These are phyloP conservation scores for Spodoptera exigua DNA, from an alignment of 2,888 invertebrate species.

Conservation along the genomic window DNA sequence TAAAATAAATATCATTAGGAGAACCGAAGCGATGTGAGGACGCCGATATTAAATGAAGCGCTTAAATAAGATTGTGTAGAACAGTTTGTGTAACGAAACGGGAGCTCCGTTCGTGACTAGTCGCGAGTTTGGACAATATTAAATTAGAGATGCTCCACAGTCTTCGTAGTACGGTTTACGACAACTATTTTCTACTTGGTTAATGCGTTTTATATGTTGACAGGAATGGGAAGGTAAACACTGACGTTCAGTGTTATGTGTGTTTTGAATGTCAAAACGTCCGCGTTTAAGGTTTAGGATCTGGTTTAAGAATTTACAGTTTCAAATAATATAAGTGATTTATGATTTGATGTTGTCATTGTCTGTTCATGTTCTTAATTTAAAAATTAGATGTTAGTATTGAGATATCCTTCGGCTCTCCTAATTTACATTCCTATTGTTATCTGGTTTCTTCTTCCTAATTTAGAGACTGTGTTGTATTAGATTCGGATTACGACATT, in stretches of 20 bases:
- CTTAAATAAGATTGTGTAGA: slow-evolving; percentile 64
- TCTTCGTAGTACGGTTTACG: slow-evolving; percentile 50
- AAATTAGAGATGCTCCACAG: slow-evolving; percentile 67
- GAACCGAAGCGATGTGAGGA: slow-evolving; percentile 33
- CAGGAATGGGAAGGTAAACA: slow-evolving; percentile 50
- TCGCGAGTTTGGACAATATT: slow-evolving; percentile 67
- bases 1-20: slow-evolving; percentile 36
- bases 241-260: slow-evolving; percentile 23
- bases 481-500: slow-evolving; percentile 16
- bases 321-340: too few species aligned
- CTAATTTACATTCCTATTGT: too few species aligned
- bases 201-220: slow-evolving; percentile 47
- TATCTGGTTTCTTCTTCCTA: slow-evolving; percentile 6
- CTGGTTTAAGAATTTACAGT: too few species aligned
- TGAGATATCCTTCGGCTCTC: too few species aligned
- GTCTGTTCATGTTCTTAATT: too few species aligned
- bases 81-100: slow-evolving; percentile 67
- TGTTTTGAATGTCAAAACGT: slow-evolving; percentile 44
- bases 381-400: too few species aligned
- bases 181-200: slow-evolving; percentile 39
- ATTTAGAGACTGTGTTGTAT: slow-evolving; percentile 23
- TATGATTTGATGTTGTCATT: too few species aligned
- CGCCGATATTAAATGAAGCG: slow-evolving; percentile 56
- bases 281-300: slow-evolving; percentile 1
- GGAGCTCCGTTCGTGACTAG: slow-evolving; percentile 57